Base-by-base conservation (phyloP, 92 coral and sea anemone species). In the Palythoa grandis region DNA sequence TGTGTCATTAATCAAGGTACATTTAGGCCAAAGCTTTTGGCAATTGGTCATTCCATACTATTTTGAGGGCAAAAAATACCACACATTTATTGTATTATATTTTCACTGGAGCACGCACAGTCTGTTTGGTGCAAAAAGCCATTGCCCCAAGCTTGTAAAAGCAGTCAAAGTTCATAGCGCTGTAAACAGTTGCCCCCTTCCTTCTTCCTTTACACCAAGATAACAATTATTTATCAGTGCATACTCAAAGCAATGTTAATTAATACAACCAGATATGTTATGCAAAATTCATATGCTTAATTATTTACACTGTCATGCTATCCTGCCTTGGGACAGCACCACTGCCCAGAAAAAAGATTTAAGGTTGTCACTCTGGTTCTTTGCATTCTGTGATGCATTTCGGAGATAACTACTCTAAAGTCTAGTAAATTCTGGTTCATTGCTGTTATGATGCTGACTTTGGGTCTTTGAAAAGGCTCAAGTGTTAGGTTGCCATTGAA, bases 251-350 rank as follows among this genome's bases (percentile, higher is more conserved):
- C 63, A 57, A 12, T 57, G 63, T 57, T 57, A 57, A 57, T 15
- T 57, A 15, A 57, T 57, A 57, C 11, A 57, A 3, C 63, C 11
- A 8, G 63, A 57, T 15, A 8, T 57, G 17, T 8, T 8, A 57
- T 19, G 5, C 11, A 19, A 65, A 65, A 22, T 65, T 20, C 25
- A 11, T n/a, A 65, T 65, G 5, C 7, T 11, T 22, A 65, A 7
- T 63, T 54, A 67, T 24, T 67, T 67, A 67, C 72, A 40, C 76
- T 71, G 76, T 65, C 76, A 86, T 75, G 72, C 72, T 29, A 19
- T 86, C 76, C 61, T 86, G 84, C 84, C 89, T 76, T 76, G 89
- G 84, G 57, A 86, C 89, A 58, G 89, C 70, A 25, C 89, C 83
- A 86, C 50, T 38, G 57, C 74, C 65, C 13, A 56, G 68, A 54